A percentile compares a stretch with the other conserved stretches of the same genome.
Conservation (phyloP, 2,797 vertebrate species). For the Gymnoscopelus microlampas region DNA sequence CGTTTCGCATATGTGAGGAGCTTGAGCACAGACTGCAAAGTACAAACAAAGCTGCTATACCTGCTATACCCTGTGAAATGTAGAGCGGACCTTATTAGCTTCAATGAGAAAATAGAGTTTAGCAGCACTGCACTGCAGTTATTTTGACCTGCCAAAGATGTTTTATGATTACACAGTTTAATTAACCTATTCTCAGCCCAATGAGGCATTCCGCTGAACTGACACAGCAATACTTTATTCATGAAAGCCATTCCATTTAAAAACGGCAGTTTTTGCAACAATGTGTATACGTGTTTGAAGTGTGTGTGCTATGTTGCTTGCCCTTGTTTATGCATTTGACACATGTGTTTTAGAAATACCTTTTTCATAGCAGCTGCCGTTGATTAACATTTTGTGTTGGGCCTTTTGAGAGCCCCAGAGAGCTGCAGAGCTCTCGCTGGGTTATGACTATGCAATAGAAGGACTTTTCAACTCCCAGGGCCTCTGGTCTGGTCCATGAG, state of each 20-base stretch:
- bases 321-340: slow-evolving; percentile 27
- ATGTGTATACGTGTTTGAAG: neutral
- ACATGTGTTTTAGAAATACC: slow-evolving; percentile 49
- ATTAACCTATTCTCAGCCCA: slow-evolving; percentile 12
- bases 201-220: slow-evolving; percentile 17
- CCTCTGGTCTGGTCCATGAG: slow-evolving; percentile 10
- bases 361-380: slow-evolving; percentile 63
- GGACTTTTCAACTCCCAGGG: neutral
- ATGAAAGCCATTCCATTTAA: neutral
- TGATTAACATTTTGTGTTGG: slow-evolving; percentile 67
- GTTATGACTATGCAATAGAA: slow-evolving; percentile 10
- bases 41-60: slow-evolving; percentile 29
- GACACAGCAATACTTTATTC: slow-evolving; percentile 20
- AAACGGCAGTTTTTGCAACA: neutral
- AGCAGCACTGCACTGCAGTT: slow-evolving; percentile 21
- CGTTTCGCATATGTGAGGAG: slow-evolving; percentile 23
- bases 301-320: slow-evolving; percentile 8
- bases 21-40: slow-evolving; percentile 17
- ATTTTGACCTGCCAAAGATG: slow-evolving; percentile 22
- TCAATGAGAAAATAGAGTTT: slow-evolving; percentile 23
- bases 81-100: slow-evolving; percentile 30
- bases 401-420: slow-evolving; percentile 40
- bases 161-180: slow-evolving; percentile 24
- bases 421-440: slow-evolving; percentile 1
- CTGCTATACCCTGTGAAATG: slow-evolving; percentile 27